Evolutionary conservation across 2,888 invertebrate genomes (phyloP), one percentile per base, ranked within the genome.

Genomic region (Athalia circularis): DNA sequence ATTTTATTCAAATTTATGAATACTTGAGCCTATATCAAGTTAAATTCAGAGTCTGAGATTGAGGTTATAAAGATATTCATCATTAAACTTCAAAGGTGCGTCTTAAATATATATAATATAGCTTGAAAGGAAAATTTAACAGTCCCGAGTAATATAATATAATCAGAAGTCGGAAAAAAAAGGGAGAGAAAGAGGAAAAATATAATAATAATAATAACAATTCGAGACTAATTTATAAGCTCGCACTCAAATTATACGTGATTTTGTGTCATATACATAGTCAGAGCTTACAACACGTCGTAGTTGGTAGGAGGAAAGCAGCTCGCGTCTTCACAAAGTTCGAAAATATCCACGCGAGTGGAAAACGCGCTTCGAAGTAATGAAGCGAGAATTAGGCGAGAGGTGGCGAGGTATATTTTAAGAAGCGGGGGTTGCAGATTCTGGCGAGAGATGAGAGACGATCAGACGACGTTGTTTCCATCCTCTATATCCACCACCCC

Each of bases 301-400:
- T 5, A 65, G 29, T 29, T 54, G n/a, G 47, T 11, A 47, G 11
- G 8, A 7, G 9, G 4, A 45, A 72, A 59, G 4, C n/a, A n/a
- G 5, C n/a, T 45, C 47, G 13, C 43, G 15, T 47, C 43, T 72
- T 57, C 6, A 13, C 29, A 15, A 59, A 72, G 72, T 72, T 72
- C 0, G 59, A 59, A 72, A 59, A 72, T 72, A 59, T 72, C 59
- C 47, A 72, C 8, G 47, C 47, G 72, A 72, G 72, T 72, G 72
- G 43, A 59, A 72, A 72, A 72, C 72, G 47, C 59, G 59, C 11
- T n/a, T n/a, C 45, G 59, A 54, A 45, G 68, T 72, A 72, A 72
- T 72, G 72, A 72, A 72, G 59, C 59, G 70, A 70, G n/a, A 70
- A 54, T 52, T n/a, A 68, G 61, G 61, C 61, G 50, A 43, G 43